Conservation (phyloP, 2,113 vertebrate species). For the Micronisus gabar region DNA sequence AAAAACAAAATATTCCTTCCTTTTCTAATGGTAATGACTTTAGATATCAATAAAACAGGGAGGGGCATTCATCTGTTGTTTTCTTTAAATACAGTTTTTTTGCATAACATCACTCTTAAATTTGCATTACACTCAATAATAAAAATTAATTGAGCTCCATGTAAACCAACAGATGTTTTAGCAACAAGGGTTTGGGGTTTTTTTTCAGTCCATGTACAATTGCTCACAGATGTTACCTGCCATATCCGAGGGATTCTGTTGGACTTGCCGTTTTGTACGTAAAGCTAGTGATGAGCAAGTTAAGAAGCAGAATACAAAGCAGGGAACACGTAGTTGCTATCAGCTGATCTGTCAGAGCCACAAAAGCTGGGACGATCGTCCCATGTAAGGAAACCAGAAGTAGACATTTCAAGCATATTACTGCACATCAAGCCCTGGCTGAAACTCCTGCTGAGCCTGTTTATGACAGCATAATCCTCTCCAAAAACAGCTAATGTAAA, state of each 20-base stretch:
- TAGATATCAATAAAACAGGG: background rate
- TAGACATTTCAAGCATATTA: conserved; percentile 6
- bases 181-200: background rate
- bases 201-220: background rate
- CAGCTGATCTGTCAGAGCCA: background rate
- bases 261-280: background rate
- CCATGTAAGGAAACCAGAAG: background rate
- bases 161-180: background rate
- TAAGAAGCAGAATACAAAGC: background rate
- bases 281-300: background rate
- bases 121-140: background rate
- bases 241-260: background rate
- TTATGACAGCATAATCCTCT: conserved; percentile 62
- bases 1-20: background rate
- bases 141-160: background rate
- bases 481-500: conserved; percentile 41
- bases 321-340: background rate
- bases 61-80: background rate
- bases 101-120: background rate
- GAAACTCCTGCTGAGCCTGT: conserved; percentile 60
- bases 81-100: background rate
- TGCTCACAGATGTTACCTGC: conserved; percentile 16
- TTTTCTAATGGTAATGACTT: background rate
- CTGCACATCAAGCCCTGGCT: background rate
- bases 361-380: background rate